Evolutionary conservation across 2,797 vertebrate genomes (phyloP).

Genomic region (Luscinia megarhynchos): DNA sequence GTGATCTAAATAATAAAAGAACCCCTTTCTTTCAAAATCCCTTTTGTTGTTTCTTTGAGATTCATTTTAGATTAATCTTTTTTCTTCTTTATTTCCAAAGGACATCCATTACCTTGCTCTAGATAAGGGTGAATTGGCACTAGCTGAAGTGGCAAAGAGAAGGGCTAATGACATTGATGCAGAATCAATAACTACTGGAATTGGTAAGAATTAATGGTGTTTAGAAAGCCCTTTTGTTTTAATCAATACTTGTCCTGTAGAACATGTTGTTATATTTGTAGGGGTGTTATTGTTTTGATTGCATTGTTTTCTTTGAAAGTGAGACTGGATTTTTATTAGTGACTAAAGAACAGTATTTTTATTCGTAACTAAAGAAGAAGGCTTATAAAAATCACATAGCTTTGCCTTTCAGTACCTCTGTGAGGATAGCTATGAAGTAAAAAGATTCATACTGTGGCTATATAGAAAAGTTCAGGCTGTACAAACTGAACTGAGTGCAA

Average conservation of each 20-base stretch:
- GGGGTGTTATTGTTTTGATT: conserved; percentile 58
- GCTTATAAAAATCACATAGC: conserved; percentile 36
- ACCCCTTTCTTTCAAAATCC: conserved; percentile 71
- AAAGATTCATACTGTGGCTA: neutral
- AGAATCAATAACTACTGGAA: conserved; percentile 81
- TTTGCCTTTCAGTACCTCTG: neutral
- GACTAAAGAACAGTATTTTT: neutral
- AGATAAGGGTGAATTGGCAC: conserved; percentile 95
- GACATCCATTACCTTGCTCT: conserved; percentile 97
- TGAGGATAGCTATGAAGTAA: neutral
- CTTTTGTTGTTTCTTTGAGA: conserved; percentile 77
- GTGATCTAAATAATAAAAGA: conserved; percentile 76
- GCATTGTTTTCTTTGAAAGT: conserved; percentile 56
- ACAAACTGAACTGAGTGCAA: neutral
- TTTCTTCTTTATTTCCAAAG: conserved; percentile 94
- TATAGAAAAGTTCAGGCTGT: neutral
- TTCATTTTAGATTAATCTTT: conserved; percentile 93
- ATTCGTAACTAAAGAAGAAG: neutral
- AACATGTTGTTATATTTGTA: conserved; percentile 69
- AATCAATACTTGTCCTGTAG: conserved; percentile 75
- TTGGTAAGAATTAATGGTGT: conserved; percentile 84
- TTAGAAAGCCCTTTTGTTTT: conserved; percentile 75
- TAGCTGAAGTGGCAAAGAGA: conserved; percentile 93
- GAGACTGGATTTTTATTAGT: neutral
- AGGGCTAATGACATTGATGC: conserved; percentile 92